Conservation (phyloP, 2,888 invertebrate species). For the Catotricha subobsoleta region DNA sequence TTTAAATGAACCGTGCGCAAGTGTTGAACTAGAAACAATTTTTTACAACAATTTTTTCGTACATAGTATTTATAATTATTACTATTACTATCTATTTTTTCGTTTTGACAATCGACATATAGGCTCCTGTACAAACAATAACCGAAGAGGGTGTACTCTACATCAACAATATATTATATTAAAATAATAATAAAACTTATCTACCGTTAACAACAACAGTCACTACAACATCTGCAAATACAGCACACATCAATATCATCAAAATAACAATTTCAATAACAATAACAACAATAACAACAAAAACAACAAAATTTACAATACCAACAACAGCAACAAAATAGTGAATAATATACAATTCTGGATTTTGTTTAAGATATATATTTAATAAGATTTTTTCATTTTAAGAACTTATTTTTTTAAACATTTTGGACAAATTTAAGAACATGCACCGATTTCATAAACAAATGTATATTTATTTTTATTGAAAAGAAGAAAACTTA, state of each 20-base stretch:
- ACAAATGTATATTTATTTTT: not conserved
- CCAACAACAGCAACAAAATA: not conserved
- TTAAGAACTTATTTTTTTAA: not conserved
- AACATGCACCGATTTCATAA: not conserved
- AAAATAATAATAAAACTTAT: too few species aligned
- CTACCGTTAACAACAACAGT: constrained; percentile 2
- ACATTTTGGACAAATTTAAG: not conserved
- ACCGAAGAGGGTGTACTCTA: not conserved
- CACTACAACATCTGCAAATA: not conserved
- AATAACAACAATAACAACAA: constrained; percentile 5
- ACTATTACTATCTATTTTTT: constrained; percentile 21
- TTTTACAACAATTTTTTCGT: constrained; percentile 8
- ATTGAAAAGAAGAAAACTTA: not conserved
- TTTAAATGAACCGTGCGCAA: not conserved
- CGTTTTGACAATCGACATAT: constrained; percentile 33
- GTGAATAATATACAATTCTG: not conserved
- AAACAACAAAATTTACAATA: constrained; percentile 5
- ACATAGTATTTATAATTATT: constrained; percentile 9
- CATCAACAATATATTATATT: too few species aligned
- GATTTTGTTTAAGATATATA: not conserved
- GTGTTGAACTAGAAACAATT: not conserved
- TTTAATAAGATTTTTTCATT: not conserved
- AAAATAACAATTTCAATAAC: constrained; percentile 1
- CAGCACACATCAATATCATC: constrained; percentile 1
- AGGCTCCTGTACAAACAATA: constrained; percentile 23